These are phyloP conservation scores for Melolontha melolontha DNA, from an alignment of 2,888 invertebrate species.

Conservation along the genomic window DNA sequence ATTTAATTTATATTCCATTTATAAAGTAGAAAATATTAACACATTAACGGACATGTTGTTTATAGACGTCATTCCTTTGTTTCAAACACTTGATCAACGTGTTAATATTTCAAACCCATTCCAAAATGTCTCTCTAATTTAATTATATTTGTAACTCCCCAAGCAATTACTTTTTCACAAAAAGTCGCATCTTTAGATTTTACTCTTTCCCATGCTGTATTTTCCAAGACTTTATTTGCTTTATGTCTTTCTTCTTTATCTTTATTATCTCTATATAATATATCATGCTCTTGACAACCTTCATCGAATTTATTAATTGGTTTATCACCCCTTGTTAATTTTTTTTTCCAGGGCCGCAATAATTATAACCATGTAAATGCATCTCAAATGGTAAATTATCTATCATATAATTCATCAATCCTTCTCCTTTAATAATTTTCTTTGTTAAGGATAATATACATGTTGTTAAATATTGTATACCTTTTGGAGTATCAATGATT, in stretches of 20 bases:
- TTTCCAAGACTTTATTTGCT: slow-evolving; percentile 37
- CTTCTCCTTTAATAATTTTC: not conserved
- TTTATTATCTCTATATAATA: slow-evolving; percentile 12
- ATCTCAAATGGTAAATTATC: slow-evolving; percentile 48
- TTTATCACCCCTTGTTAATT: too few relatives aligned
- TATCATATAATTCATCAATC: slow-evolving; percentile 22
- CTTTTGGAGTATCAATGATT: too few relatives aligned
- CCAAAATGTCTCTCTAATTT: too few relatives aligned
- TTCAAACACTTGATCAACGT: too few relatives aligned
- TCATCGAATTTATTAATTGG: too few relatives aligned
- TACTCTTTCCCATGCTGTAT: too few relatives aligned
- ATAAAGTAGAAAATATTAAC: not conserved
- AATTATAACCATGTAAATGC: slow-evolving; percentile 33
- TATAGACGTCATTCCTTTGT: too few relatives aligned
- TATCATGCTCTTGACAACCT: slow-evolving; percentile 28
- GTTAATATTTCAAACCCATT: slow-evolving; percentile 40
- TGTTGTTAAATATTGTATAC: too few relatives aligned
- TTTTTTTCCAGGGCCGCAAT: slow-evolving; percentile 33
- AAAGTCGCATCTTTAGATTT: slow-evolving; percentile 31
- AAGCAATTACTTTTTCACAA: slow-evolving; percentile 39
- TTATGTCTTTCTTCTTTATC: slow-evolving; percentile 21
- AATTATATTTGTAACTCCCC: slow-evolving; percentile 31
- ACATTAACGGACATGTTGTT: too few relatives aligned
- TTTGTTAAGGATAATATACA: not conserved
- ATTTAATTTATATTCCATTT: too few relatives aligned